A percentile compares a stretch with the other conserved stretches of the same genome.
These are phyloP conservation scores for Tholera decimalis DNA, from an alignment of 2,888 invertebrate species.

Conservation along the genomic window DNA sequence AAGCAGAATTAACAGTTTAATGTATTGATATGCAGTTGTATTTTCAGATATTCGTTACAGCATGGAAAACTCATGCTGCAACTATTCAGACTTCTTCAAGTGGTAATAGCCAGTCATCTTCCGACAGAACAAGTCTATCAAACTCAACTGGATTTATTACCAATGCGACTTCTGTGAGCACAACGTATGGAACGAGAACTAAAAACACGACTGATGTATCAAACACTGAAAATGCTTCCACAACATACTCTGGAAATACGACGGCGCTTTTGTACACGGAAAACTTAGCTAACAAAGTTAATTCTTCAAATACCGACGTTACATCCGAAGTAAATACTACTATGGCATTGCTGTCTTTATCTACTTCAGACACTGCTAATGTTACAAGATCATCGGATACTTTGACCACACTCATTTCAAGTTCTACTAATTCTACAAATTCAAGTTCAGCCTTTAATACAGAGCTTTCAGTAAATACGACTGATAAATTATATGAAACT, in stretches of 20 bases:
- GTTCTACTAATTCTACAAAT: slow-evolving; percentile 49
- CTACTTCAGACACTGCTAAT: slow-evolving; percentile 31
- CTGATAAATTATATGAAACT: slow-evolving; percentile 21
- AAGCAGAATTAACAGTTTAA: neutral
- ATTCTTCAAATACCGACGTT: slow-evolving; percentile 40
- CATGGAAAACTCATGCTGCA: slow-evolving; percentile 44
- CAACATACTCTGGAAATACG: slow-evolving; percentile 34
- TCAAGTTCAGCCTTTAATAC: slow-evolving; percentile 21
- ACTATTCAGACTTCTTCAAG: slow-evolving; percentile 35
- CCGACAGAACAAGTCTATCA: slow-evolving; percentile 33
- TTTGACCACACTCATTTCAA: slow-evolving; percentile 32
- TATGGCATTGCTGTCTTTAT: slow-evolving; percentile 20
- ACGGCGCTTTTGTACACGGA: slow-evolving; percentile 27
- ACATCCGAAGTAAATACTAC: slow-evolving; percentile 36
- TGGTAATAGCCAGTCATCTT: slow-evolving; percentile 36
- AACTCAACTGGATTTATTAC: slow-evolving; percentile 47
- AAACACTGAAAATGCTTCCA: slow-evolving; percentile 25
- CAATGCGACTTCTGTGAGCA: slow-evolving; percentile 28
- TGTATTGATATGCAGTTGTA: slow-evolving; percentile 2
- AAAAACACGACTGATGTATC: slow-evolving; percentile 41
- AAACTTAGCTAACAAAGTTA: slow-evolving; percentile 25
- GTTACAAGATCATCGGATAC: slow-evolving; percentile 26
- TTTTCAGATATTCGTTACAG: slow-evolving; percentile 53
- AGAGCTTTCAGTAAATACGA: slow-evolving; percentile 20
- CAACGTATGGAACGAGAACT: slow-evolving; percentile 22